Base-by-base conservation (phyloP, 1,140 invertebrate genomes). In the Rhynchophorus ferrugineus region DNA sequence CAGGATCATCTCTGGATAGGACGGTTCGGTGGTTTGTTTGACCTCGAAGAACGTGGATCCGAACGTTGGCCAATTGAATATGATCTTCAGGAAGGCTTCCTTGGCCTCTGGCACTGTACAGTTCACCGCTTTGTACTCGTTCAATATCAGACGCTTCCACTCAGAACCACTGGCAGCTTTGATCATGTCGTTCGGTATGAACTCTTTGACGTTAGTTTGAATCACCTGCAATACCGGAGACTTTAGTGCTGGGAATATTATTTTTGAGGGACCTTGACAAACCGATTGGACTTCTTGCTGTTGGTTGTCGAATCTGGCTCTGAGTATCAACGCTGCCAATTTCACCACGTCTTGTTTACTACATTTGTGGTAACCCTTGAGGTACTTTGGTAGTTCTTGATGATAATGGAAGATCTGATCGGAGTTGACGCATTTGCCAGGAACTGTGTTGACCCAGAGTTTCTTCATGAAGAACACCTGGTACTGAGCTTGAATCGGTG, bases 401-500 rank as follows among this genome's bases (percentile, higher is more conserved):
- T 91, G 87, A 69, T 86, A 97, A 70, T 95, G 91, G 71, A 97
- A 97, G 60, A 96, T 94, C 39, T 89, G 73, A 71, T 98, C 94
- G 5, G 91, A 90, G 70, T 91, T 88, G 37, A 75, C 70, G 70
- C 96, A 94, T 62, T 81, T 82, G 0, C 92, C 93, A 1, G 93
- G 91, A 18, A 86, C 73, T 7, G 87, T 87, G 61, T 92, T 89
- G 0, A 92, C 84, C 94, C 95, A 97, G 1, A 98, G 71, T 69
- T 97, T 97, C 66, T 93, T 91, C 91, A 96, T 95, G 67, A 95
- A 96, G 75, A 94, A 94, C 59, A 96, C 83, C 73, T 95, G 79
- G 69, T 96, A 95, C 24, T 87, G 87, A 67, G 88, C 87, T 67
- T 88, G 83, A 24, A 88, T 73, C 54, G 81, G 77, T 33, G 64